Base-by-base conservation (phyloP, 1,140 invertebrate genomes). In the Euura lappo region DNA sequence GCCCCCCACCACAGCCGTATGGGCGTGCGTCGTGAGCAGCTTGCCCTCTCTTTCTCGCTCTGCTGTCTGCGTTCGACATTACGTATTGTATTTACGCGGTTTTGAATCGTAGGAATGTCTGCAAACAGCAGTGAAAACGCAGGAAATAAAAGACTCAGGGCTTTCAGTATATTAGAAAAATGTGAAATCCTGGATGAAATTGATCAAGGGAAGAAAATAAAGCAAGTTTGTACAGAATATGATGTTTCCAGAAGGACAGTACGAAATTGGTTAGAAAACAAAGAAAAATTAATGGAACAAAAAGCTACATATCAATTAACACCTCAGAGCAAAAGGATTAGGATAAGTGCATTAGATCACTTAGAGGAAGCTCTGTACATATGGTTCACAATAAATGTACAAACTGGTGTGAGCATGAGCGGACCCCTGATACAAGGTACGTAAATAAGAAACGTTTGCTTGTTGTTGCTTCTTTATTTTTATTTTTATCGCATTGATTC, bases 361-460 rank as follows among this genome's bases (percentile, higher is more conserved):
- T 11, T 73, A 10, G 72, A 71, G 43, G 72, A 71, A 70, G 72
- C 64, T 28, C 6, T 60, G 64, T 73, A 46, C 45, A 45, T 70
- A 47, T 73, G 72, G 72, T 73, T 73, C 64, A 70, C 42, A 28
- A 68, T 64, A 45, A 47, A 73, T 70, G 51, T 68, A 45, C 44
- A 70, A 42, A 70, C 69, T 70, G 68, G 68, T 7, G 64, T 70
- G n/a, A 51, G 43, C 44, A 47, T 73, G 10, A 71, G 44, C 43
- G 46, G 68, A 44, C 45, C 68, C 43, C 44, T 73, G 47, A 73
- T 73, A 7, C 7, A 7, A 8, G 47, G 47, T 51, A 51, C 47
- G 47, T 51, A 51, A 8, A n/a, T 51, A 51, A 1, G 47, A 51
- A 8, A 8, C 11, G 7, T 8, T 51, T 51, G n/a, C 11, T 51